Conservation (phyloP, 2,113 vertebrate genomes). For the Eublepharis macularius region DNA sequence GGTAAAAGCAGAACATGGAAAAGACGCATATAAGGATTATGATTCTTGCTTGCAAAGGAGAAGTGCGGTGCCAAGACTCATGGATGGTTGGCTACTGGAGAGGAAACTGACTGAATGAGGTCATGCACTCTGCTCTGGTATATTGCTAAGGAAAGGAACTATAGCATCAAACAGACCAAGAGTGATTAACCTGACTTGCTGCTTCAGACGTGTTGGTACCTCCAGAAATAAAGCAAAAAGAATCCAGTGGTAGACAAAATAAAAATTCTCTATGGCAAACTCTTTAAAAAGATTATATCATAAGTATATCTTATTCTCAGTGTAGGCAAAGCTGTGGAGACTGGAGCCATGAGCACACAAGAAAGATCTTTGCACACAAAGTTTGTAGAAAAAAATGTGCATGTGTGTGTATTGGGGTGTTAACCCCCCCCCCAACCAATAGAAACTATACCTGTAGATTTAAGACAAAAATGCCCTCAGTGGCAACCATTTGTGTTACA, state of each 20-base stretch:
- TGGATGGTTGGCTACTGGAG: background rate
- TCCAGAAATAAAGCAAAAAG: background rate
- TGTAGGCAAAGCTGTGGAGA: no score
- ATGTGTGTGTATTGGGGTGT: no score
- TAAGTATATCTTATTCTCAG: no score
- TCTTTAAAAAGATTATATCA: background rate
- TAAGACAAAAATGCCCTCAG: no score
- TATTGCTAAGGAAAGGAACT: background rate
- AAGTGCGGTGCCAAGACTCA: background rate
- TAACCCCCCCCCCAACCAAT: no score
- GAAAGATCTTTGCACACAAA: no score
- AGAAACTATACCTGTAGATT: no score
- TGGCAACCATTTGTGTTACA: no score
- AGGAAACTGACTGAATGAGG: background rate
- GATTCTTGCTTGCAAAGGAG: background rate
- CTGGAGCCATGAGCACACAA: no score
- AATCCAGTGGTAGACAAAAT: background rate
- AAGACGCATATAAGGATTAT: background rate
- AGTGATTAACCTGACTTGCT: background rate
- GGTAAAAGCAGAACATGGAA: background rate
- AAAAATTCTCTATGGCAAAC: fast-evolving
- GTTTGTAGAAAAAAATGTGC: no score
- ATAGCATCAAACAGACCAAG: background rate
- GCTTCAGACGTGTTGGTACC: fast-evolving
- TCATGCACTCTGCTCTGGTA: background rate